Conservation (phyloP, 1,140 invertebrate genomes). For the Diabrotica undecimpunctata region DNA sequence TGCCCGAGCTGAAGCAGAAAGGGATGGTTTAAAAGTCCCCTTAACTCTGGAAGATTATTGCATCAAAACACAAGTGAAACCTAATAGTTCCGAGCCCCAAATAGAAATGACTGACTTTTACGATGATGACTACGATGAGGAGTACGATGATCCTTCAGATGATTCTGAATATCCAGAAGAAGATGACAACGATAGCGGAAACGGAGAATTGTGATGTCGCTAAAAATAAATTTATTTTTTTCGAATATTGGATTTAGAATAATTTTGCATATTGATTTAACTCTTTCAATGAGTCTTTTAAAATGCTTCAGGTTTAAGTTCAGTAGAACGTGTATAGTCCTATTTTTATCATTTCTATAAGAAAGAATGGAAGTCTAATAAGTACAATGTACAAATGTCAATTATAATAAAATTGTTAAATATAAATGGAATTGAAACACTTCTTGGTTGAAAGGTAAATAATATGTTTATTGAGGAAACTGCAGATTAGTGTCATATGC, state of each 20-base stretch:
- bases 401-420: too few relatives aligned
- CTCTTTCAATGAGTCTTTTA: not conserved
- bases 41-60: slow-evolving; percentile 97
- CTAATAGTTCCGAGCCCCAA: slow-evolving; percentile 66
- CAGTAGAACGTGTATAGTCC: too few relatives aligned
- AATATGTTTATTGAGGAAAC: too few relatives aligned
- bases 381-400: too few relatives aligned
- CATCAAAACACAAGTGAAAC: slow-evolving; percentile 84
- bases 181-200: slow-evolving; percentile 58
- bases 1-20: slow-evolving; percentile 90
- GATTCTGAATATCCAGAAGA: slow-evolving; percentile 71
- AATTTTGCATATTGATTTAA: slow-evolving; percentile 3
- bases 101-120: slow-evolving; percentile 89
- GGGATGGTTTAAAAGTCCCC: slow-evolving; percentile 95
- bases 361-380: too few relatives aligned
- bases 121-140: slow-evolving; percentile 85
- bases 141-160: slow-evolving; percentile 65
- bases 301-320: too few relatives aligned
- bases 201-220: slow-evolving; percentile 46
- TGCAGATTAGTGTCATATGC: too few relatives aligned
- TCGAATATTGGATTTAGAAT: not conserved
- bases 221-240: not conserved
- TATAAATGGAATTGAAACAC: too few relatives aligned
- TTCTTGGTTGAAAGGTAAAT: too few relatives aligned
- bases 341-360: too few relatives aligned